phyloP scores from a whole-genome alignment of 1,140 invertebrate genomes.

The Halesus radiatus region DNA sequence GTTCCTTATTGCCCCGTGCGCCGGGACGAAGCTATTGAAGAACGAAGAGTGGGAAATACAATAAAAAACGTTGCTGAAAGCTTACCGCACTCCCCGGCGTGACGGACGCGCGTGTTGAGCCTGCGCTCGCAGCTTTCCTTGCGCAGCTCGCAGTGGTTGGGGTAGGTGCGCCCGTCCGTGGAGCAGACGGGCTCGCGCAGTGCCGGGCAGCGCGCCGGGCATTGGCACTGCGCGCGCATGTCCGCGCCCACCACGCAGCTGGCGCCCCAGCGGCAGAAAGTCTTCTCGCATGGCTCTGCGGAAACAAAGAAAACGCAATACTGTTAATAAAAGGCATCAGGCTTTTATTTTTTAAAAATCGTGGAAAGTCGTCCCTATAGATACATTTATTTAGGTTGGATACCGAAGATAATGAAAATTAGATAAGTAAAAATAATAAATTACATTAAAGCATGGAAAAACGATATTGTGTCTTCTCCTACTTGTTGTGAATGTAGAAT shows the following conservation, averaged over 20 bases:
- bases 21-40: too few relatives aligned
- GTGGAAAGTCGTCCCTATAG: too few relatives aligned
- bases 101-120: constrained; percentile 79
- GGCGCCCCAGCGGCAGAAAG: constrained; percentile 85
- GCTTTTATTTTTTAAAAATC: too few relatives aligned
- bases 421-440: too few relatives aligned
- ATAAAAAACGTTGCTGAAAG: constrained; percentile 59
- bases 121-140: constrained; percentile 81
- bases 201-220: constrained; percentile 74
- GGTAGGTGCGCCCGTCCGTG: constrained; percentile 84
- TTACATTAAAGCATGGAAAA: too few relatives aligned
- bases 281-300: constrained; percentile 84
- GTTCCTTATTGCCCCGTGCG: too few relatives aligned
- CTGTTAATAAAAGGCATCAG: too few relatives aligned
- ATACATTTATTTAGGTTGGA: too few relatives aligned
- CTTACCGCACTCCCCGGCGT: constrained; percentile 86
- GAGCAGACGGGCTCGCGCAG: constrained; percentile 81
- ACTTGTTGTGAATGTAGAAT: too few relatives aligned
- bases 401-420: too few relatives aligned
- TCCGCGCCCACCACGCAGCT: constrained; percentile 79
- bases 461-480: too few relatives aligned
- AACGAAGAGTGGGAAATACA: too few relatives aligned
- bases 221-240: constrained; percentile 80
- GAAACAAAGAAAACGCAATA: not conserved
- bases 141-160: constrained; percentile 83